Evolutionary conservation across 2,888 invertebrate genomes (phyloP).

Genomic region (Melipona bicolor): DNA sequence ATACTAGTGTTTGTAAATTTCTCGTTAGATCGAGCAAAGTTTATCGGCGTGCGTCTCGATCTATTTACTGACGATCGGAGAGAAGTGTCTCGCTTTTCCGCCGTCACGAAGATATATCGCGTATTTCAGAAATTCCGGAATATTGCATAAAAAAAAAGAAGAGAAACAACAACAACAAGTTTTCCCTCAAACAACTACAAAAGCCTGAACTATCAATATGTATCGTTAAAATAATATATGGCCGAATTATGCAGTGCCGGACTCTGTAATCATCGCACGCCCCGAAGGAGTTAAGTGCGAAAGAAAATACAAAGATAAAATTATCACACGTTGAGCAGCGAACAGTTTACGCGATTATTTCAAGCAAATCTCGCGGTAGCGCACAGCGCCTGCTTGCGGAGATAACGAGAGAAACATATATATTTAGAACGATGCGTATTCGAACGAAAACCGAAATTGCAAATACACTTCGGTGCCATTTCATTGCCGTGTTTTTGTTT

Average conservation of each 20-base stretch:
- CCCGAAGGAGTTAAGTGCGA: background rate
- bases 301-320: slow-evolving; percentile 12
- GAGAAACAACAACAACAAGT: too few species aligned
- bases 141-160: too few species aligned
- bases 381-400: too few species aligned
- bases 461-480: background rate
- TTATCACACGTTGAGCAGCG: background rate
- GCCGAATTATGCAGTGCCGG: background rate
- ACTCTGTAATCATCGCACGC: background rate
- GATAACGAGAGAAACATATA: background rate
- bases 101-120: too few species aligned
- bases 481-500: background rate
- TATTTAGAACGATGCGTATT: background rate
- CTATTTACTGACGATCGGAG: too few species aligned
- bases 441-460: background rate
- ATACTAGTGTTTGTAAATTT: background rate
- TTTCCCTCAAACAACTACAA: too few species aligned
- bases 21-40: background rate
- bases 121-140: too few species aligned
- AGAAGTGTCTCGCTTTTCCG: too few species aligned
- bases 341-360: background rate
- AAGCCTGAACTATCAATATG: background rate
- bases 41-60: background rate
- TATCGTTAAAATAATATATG: background rate
- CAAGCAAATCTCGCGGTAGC: background rate